These are phyloP conservation scores for Perithous albicinctus DNA, from an alignment of 2,888 invertebrate genomes.

Conservation along the genomic window DNA sequence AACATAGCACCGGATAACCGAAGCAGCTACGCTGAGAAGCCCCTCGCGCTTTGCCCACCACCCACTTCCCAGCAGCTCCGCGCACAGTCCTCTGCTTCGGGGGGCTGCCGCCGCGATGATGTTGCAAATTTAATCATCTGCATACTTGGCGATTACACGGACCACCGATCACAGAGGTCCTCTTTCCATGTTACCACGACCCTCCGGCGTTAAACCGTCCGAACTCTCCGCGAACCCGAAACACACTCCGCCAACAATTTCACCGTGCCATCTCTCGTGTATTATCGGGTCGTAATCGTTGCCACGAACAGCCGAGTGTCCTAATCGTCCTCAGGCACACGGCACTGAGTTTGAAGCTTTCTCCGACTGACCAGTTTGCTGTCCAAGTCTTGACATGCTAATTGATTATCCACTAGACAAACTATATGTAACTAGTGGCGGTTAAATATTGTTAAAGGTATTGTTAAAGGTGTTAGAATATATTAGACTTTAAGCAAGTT, in stretches of 20 bases:
- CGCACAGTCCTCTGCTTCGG: slow-evolving; percentile 73
- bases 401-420: slow-evolving; percentile 4
- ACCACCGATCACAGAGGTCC: slow-evolving; percentile 84
- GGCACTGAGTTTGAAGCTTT: slow-evolving; percentile 8
- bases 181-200: slow-evolving; percentile 65
- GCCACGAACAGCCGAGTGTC: slow-evolving; percentile 48
- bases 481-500: not conserved
- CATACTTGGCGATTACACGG: slow-evolving; percentile 85
- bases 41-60: slow-evolving; percentile 58
- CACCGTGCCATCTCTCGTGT: slow-evolving; percentile 25
- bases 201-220: slow-evolving; percentile 74
- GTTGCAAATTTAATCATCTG: slow-evolving; percentile 85
- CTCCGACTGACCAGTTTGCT: not conserved
- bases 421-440: not conserved
- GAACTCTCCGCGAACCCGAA: slow-evolving; percentile 53
- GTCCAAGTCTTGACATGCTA: not conserved
- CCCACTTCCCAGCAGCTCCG: slow-evolving; percentile 34
- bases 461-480: not conserved
- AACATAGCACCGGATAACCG: slow-evolving; percentile 46
- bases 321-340: slow-evolving; percentile 57
- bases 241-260: slow-evolving; percentile 29
- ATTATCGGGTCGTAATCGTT: slow-evolving; percentile 57
- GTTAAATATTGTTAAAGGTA: not conserved
- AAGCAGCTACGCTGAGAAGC: slow-evolving; percentile 43
- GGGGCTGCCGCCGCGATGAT: slow-evolving; percentile 83